phyloP scores from a whole-genome alignment of 2,888 invertebrate genomes.

The Autographa gamma region DNA sequence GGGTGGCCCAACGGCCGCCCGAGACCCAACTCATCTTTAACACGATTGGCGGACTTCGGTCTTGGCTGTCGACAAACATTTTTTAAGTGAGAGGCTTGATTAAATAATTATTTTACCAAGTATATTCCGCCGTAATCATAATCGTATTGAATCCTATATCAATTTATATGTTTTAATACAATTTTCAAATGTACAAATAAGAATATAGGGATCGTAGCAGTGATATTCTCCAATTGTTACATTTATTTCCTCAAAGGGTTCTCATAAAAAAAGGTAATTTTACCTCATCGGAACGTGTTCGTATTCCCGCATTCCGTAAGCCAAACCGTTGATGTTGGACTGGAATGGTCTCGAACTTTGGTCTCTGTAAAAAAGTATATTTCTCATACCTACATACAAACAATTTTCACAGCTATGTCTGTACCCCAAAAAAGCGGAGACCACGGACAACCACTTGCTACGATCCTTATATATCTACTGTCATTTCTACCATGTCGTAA shows the following conservation, averaged over 20 bases:
- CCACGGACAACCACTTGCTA: background rate
- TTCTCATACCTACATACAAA: background rate
- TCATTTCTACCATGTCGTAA: too few species aligned
- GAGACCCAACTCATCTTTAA: slow-evolving; percentile 61
- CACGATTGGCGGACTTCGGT: slow-evolving; percentile 71
- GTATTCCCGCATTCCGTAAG: slow-evolving; percentile 28
- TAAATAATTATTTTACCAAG: background rate
- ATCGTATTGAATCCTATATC: too few species aligned
- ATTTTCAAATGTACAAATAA: too few species aligned
- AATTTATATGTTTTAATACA: too few species aligned
- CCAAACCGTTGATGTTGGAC: slow-evolving; percentile 48
- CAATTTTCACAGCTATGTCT: background rate
- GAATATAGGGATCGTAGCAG: too few species aligned
- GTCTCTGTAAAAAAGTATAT: slow-evolving; percentile 43
- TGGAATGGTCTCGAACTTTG: slow-evolving; percentile 45
- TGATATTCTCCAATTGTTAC: too few species aligned
- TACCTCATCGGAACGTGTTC: slow-evolving; percentile 61
- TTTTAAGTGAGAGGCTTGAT: background rate
- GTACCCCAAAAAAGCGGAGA: background rate
- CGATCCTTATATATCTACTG: background rate
- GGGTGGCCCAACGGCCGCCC: slow-evolving; percentile 27
- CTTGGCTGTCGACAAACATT: slow-evolving; percentile 50
- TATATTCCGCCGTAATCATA: too few species aligned
- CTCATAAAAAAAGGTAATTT: slow-evolving; percentile 9
- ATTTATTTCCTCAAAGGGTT: slow-evolving; percentile 12